These are phyloP conservation scores for Trigoniulus corallinus DNA, from an alignment of 1,140 invertebrate genomes.

Conservation along the genomic window DNA sequence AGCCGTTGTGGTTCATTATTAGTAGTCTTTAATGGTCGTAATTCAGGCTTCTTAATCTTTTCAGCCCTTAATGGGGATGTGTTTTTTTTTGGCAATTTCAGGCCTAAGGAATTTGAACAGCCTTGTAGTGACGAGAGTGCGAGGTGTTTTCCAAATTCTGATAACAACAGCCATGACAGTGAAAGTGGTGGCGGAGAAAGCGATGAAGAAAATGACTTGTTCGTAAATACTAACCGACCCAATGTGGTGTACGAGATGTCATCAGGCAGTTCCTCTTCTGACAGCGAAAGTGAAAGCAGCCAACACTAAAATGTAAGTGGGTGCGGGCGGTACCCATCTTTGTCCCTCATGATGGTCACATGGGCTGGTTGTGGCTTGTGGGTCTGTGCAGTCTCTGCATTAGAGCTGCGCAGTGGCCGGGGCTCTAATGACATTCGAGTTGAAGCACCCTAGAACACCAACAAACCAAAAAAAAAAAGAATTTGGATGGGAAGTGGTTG, in stretches of 20 bases:
- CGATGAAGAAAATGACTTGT: not conserved
- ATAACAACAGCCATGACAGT: not conserved
- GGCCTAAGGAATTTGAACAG: too few species aligned
- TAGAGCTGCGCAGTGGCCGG: too few species aligned
- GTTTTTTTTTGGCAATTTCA: not conserved
- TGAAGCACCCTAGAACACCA: too few species aligned
- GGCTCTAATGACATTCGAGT: too few species aligned
- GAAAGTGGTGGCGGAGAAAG: not conserved
- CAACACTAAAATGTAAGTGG: too few species aligned
- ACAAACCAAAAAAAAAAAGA: too few species aligned
- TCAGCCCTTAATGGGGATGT: not conserved
- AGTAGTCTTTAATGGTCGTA: not conserved
- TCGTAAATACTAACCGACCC: slow-evolving; percentile 1
- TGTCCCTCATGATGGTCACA: too few species aligned
- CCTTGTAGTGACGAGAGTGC: not conserved
- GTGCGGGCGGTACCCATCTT: too few species aligned
- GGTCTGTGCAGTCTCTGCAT: too few species aligned
- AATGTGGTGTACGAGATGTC: not conserved
- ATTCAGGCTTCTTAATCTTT: not conserved
- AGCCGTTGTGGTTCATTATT: not conserved
- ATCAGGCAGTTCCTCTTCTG: not conserved
- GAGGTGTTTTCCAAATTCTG: not conserved
- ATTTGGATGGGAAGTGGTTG: too few species aligned
- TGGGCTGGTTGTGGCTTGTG: too few species aligned
- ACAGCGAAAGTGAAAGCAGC: not conserved